Evolutionary conservation across 1,140 invertebrate species (phyloP), one percentile per base, ranked within the genome.

Genomic region (Chrysomallon squamiferum): DNA sequence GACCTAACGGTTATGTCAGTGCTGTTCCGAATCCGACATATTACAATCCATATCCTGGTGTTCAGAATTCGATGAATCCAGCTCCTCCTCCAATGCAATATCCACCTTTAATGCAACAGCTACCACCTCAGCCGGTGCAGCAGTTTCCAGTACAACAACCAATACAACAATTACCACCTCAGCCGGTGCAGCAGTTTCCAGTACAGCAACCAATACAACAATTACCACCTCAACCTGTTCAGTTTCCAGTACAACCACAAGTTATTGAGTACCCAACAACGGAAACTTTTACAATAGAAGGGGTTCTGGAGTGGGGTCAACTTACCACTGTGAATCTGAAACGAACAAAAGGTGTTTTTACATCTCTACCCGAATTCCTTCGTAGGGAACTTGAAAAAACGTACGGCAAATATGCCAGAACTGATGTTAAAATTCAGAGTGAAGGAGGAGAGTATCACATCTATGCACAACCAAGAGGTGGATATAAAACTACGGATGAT

Each of bases 371-470:
- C 1, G 67, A 69, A 15, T 64, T 67, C 30, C 43, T 73, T 15
- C 49, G 59, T 6, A 32, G 30, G 11, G 71, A 73, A 41, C 65
- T 73, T 5, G n/a, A 57, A n/a, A 41, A 57, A 43, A 67, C 64
- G 1, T 73, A 73, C 32, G 71, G 68, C 11, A 61, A 58, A n/a
- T 65, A 62, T 61, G 67, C 67, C 6, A 27, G 38, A 38, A 70
- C 68, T 20, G 65, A 69, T 18, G 59, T 70, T 11, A 64, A 64
- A 33, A 43, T 73, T 11, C 58, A 54, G 33, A 29, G 38, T 4
- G 61, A 67, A 43, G 50, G 52, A 15, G 71, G 71, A 18, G 61
- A 73, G 45, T 69, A 60, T 59, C 67, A 73, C 32, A 66, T 73
- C 33, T 69, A 66, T 38, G 71, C 71, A n/a, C 62, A 38, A 7